phyloP scores from a whole-genome alignment of 2,797 vertebrate genomes.

The Danionella dracula region DNA sequence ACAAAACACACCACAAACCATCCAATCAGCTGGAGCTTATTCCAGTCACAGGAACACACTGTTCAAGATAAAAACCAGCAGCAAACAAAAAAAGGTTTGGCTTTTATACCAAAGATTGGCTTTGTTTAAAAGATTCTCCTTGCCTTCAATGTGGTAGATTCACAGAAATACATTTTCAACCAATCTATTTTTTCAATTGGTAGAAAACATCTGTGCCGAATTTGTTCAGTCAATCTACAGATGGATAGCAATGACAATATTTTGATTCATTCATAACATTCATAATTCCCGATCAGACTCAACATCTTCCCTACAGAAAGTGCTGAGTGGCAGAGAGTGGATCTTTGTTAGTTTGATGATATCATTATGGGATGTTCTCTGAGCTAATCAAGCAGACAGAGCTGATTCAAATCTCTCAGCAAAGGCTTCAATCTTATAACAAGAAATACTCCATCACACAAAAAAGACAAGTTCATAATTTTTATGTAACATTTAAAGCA shows the following conservation, averaged over 20 bases:
- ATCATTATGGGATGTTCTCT: conserved; percentile 39
- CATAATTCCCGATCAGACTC: too few relatives aligned
- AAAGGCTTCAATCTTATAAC: conserved; percentile 9
- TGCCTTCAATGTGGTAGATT: neutral
- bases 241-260: too few relatives aligned
- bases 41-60: conserved; percentile 1
- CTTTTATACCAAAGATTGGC: neutral
- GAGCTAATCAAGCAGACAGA: conserved; percentile 37
- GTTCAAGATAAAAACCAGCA: neutral
- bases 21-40: neutral
- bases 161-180: neutral
- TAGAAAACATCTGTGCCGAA: too few relatives aligned
- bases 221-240: too few relatives aligned
- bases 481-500: neutral
- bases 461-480: neutral
- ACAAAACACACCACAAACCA: conserved; percentile 11
- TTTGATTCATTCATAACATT: too few relatives aligned
- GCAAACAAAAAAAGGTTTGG: neutral
- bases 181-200: too few relatives aligned
- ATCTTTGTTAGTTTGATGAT: conserved; percentile 45
- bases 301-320: neutral
- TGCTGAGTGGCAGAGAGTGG: conserved; percentile 5
- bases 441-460: neutral
- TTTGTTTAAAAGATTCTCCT: neutral
- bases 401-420: conserved; percentile 34